phyloP scores from a whole-genome alignment of 2,797 vertebrate species.

The Enteromius paludinosus region DNA sequence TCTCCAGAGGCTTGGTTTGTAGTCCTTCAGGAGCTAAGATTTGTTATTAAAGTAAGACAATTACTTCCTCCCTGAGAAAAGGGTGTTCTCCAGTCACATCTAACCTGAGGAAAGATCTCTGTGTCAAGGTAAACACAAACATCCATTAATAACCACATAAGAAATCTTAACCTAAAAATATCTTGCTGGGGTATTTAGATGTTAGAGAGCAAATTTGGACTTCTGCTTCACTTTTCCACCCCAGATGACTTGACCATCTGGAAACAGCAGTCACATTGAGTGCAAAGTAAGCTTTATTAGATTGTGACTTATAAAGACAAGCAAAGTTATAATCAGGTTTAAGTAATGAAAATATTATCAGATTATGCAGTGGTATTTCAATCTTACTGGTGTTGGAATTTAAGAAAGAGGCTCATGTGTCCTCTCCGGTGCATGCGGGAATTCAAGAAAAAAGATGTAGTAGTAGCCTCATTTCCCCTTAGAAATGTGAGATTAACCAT shows the following conservation, averaged over 20 bases:
- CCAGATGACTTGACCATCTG: conserved; percentile 2
- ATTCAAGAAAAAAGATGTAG: conserved; percentile 19
- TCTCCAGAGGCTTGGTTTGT: conserved; percentile 38
- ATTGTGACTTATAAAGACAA: conserved; percentile 12
- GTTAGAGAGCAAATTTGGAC: neutral
- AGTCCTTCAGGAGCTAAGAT: conserved; percentile 41
- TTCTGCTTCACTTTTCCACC: neutral
- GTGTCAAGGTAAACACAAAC: neutral
- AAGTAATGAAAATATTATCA: conserved; percentile 27
- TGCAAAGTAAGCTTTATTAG: conserved; percentile 41
- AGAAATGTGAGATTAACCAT: conserved; percentile 41
- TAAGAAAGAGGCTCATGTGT: conserved; percentile 7
- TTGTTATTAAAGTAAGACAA: conserved; percentile 38
- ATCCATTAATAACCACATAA: neutral
- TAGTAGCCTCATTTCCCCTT: conserved; percentile 22
- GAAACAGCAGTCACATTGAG: conserved; percentile 6
- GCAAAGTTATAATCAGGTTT: conserved; percentile 14
- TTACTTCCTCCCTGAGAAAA: neutral
- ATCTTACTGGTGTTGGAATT: conserved; percentile 4
- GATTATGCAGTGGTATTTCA: conserved; percentile 13
- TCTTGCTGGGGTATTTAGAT: neutral
- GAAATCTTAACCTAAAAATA: neutral
- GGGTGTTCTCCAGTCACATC: neutral
- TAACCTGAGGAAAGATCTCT: neutral
- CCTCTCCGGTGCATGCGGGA: conserved; percentile 9